Base-by-base conservation (phyloP, 2,888 invertebrate species). In the Drosophila helvetica region DNA sequence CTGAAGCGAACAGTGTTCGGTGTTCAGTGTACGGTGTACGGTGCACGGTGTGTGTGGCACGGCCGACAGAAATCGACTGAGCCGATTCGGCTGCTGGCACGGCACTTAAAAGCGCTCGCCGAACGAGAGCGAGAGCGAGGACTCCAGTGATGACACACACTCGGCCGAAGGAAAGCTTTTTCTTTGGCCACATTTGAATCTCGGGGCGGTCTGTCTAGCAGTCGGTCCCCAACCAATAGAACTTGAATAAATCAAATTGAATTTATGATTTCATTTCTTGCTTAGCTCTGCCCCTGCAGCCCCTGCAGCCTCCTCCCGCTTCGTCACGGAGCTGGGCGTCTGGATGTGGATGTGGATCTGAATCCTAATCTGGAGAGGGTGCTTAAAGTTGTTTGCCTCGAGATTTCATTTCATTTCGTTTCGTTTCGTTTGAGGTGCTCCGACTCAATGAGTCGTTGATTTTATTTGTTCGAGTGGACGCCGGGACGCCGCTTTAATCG, bases 11-110 rank as follows among this genome's bases (percentile, higher is more conserved):
- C 52, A 48, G 68, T 43, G 62, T 55, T n/a, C n/a, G n/a, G n/a
- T n/a, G 22, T 22, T 5, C 4, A 22, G 22, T 22, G 22, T 22
- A 22, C 22, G 22, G 68, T 48, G 53, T 33, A 25, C 53, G 45
- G 68, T 43, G 63, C 51, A 25, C 25, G 1, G 55, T 72, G 70
- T 57, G n/a, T 57, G 57, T 65, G 56, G 71, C 74, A 65, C 71
- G 91, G 91, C 91, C 91, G 91, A 92, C 91, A 86, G 88, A 79
- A 83, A 92, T 91, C 91, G 91, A 92, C 92, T 92, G 89, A 89
- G 59, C 56, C 54, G 56, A 25, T 55, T 74, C 71, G 70, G 18
- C 45, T 51, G 63, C n/a, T 60, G 72, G 52, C 68, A 60, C 55
- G 30, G 62, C 52, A 72, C 79, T 67, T 81, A 77, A 77, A 77